These are phyloP conservation scores for Mesembrinibis cayennensis DNA, from an alignment of 2,113 vertebrate genomes.

Conservation along the genomic window DNA sequence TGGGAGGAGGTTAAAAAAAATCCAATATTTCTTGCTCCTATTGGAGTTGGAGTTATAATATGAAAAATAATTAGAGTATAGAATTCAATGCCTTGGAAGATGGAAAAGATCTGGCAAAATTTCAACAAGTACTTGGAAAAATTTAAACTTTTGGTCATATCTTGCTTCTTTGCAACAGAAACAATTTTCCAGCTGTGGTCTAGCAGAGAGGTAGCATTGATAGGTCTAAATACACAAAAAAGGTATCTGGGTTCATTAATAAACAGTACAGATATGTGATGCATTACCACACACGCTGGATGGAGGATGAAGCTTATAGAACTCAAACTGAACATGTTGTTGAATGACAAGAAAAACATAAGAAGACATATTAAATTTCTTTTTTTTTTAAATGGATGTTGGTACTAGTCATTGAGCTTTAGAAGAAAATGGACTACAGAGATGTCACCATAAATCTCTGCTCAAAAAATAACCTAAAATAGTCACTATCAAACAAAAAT, in stretches of 20 bases:
- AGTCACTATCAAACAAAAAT: neutral
- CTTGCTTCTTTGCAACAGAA: neutral
- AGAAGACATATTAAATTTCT: neutral
- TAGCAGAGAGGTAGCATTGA: neutral
- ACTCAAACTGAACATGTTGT: neutral
- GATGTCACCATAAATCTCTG: neutral
- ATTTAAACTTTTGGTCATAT: neutral
- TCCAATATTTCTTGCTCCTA: neutral
- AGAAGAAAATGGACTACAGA: neutral
- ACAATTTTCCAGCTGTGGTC: neutral
- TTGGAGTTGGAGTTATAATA: neutral
- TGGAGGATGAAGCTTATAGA: neutral
- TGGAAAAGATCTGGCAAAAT: neutral
- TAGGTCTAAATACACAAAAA: neutral
- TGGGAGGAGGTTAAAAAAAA: neutral
- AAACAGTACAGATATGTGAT: neutral
- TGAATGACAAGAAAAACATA: neutral
- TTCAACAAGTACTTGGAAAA: neutral
- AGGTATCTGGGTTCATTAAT: neutral
- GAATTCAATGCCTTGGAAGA: neutral
- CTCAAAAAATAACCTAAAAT: neutral
- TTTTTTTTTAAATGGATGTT: neutral
- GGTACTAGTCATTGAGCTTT: neutral
- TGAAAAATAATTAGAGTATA: conserved; percentile 2
- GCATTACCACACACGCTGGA: neutral